phyloP scores from a whole-genome alignment of 2,113 vertebrate species.

The Pluvialis apricaria region DNA sequence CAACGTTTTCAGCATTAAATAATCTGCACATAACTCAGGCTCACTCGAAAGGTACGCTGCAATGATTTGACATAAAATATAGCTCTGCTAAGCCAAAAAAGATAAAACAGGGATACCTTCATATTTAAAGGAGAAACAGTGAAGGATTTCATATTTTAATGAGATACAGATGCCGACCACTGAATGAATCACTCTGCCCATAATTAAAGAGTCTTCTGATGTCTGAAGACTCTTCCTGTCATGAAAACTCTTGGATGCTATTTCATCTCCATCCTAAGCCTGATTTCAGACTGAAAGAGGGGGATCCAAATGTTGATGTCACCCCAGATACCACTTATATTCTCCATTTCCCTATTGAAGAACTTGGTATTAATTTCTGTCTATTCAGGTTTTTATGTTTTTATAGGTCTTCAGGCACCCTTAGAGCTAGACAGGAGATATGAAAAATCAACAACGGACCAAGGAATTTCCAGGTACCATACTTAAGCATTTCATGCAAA shows the following conservation, averaged over 20 bases:
- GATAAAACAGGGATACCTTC: constrained; percentile 64
- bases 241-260: constrained; percentile 79
- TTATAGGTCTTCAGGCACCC: constrained; percentile 49
- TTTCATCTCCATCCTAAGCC: constrained; percentile 74
- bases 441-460: constrained; percentile 24
- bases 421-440: neutral
- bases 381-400: constrained; percentile 9
- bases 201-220: constrained; percentile 79
- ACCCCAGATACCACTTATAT: constrained; percentile 66
- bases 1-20: constrained; percentile 54
- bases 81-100: constrained; percentile 48
- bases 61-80: constrained; percentile 23
- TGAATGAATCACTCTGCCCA: constrained; percentile 80
- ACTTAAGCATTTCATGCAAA: neutral
- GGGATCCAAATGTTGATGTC: constrained; percentile 66
- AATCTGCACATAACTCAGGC: constrained; percentile 45
- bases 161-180: constrained; percentile 81
- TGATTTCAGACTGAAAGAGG: constrained; percentile 56
- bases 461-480: neutral
- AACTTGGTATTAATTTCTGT: constrained; percentile 57
- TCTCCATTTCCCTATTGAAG: constrained; percentile 60
- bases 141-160: constrained; percentile 79
- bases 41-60: neutral
- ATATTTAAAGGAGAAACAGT: constrained; percentile 55
- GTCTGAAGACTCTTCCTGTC: constrained; percentile 82